phyloP scores from a whole-genome alignment of 2,888 invertebrate genomes.

The Dusona sp. region DNA sequence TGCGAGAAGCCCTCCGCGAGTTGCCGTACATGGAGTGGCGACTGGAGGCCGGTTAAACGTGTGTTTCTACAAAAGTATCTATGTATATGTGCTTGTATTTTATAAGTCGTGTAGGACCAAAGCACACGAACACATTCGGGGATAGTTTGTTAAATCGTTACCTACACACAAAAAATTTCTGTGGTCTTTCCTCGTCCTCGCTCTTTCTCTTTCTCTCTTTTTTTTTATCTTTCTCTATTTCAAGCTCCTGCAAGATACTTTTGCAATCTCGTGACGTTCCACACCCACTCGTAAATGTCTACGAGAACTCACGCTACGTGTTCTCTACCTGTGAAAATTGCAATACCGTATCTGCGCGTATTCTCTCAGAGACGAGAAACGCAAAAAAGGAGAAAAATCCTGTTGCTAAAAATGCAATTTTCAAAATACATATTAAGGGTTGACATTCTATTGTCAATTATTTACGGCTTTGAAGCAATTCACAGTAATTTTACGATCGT shows the following conservation, averaged over 20 bases:
- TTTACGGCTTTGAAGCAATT: background rate
- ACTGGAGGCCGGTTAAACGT: constrained; percentile 76
- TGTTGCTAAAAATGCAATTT: background rate
- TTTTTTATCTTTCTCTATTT: constrained; percentile 13
- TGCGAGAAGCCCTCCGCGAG: constrained; percentile 70
- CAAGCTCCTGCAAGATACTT: constrained; percentile 41
- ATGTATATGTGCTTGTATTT: constrained; percentile 7
- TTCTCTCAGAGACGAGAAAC: background rate
- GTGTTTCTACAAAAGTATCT: constrained; percentile 16
- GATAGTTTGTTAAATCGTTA: constrained; percentile 44
- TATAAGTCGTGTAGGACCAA: constrained; percentile 69
- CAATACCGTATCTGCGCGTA: constrained; percentile 35
- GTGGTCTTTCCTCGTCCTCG: constrained; percentile 42
- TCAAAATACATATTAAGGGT: background rate
- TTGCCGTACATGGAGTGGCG: constrained; percentile 80
- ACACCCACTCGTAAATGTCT: constrained; percentile 69
- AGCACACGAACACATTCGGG: constrained; percentile 41
- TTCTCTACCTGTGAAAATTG: constrained; percentile 51
- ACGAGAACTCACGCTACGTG: constrained; percentile 39
- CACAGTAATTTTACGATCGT: background rate
- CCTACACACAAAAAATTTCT: constrained; percentile 33
- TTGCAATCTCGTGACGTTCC: constrained; percentile 67
- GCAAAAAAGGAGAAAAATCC: background rate
- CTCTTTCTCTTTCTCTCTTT: constrained; percentile 21
- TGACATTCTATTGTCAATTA: background rate